Conservation (phyloP, 2,113 vertebrate species). For the Melanostigma gelatinosum region DNA sequence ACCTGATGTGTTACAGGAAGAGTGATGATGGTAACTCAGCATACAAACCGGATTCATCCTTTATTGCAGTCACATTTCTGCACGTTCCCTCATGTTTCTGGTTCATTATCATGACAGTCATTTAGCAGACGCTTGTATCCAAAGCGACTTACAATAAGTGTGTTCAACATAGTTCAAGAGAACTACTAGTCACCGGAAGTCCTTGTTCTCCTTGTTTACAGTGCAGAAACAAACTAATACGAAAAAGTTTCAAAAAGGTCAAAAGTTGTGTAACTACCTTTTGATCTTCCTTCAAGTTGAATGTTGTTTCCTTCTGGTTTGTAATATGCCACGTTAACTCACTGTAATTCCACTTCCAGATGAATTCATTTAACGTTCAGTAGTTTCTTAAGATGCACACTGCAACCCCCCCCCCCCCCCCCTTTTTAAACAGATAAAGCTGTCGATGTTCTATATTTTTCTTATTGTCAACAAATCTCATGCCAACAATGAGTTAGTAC, state of each 20-base stretch:
- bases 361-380: not conserved
- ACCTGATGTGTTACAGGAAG: slow-evolving; percentile 19
- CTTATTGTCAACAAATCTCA: not conserved
- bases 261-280: not conserved
- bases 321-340: not conserved
- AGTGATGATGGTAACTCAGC: not conserved
- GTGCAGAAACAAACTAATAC: too few relatives aligned
- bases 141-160: too few relatives aligned
- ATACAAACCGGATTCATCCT: not conserved
- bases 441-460: not conserved
- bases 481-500: not conserved
- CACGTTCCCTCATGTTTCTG: not conserved
- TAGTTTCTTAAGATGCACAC: not conserved
- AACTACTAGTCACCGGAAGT: too few relatives aligned
- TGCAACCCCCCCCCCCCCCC: not conserved
- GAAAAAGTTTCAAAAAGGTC: too few relatives aligned
- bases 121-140: too few relatives aligned
- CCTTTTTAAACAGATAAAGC: not conserved
- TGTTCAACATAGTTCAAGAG: too few relatives aligned
- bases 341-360: not conserved
- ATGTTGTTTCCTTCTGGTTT: not conserved
- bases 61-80: not conserved
- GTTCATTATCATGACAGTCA: too few relatives aligned
- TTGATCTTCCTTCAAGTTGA: not conserved
- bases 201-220: too few relatives aligned